These are phyloP conservation scores for Ovis canadensis DNA, from an alignment of 2,113 vertebrate genomes.

Conservation along the genomic window DNA sequence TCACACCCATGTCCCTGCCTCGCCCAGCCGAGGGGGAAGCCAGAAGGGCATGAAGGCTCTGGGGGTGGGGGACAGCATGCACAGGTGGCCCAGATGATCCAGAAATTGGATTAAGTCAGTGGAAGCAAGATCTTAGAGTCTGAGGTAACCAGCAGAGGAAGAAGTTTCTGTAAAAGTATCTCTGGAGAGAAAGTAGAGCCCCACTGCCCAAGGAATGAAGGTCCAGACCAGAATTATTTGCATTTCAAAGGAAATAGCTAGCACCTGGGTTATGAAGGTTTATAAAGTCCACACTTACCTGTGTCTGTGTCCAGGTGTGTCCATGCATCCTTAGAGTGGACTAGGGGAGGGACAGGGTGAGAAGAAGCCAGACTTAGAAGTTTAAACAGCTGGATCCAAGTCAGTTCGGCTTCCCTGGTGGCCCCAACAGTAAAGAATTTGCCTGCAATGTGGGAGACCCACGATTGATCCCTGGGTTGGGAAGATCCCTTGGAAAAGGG, in stretches of 20 bases:
- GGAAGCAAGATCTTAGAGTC: background rate
- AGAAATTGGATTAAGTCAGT: background rate
- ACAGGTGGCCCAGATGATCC: background rate
- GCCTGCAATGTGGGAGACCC: background rate
- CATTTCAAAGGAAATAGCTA: background rate
- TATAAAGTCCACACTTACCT: background rate
- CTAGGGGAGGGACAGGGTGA: accelerated
- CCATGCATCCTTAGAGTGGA: background rate
- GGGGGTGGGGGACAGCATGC: background rate
- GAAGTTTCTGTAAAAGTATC: background rate
- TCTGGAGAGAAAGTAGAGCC: background rate
- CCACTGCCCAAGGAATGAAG: background rate
- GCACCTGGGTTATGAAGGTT: background rate
- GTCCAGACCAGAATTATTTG: background rate
- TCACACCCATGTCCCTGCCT: background rate
- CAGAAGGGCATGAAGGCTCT: background rate
- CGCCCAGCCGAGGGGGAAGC: background rate
- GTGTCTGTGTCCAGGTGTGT: background rate
- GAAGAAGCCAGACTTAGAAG: background rate
- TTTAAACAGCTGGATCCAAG: background rate
- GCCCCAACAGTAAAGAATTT: background rate
- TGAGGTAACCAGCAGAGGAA: background rate
- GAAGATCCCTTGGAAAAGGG: background rate
- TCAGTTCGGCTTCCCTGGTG: background rate
- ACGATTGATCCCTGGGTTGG: background rate